Conservation (phyloP, 2,113 vertebrate species). For the Thalassoma bifasciatum region DNA sequence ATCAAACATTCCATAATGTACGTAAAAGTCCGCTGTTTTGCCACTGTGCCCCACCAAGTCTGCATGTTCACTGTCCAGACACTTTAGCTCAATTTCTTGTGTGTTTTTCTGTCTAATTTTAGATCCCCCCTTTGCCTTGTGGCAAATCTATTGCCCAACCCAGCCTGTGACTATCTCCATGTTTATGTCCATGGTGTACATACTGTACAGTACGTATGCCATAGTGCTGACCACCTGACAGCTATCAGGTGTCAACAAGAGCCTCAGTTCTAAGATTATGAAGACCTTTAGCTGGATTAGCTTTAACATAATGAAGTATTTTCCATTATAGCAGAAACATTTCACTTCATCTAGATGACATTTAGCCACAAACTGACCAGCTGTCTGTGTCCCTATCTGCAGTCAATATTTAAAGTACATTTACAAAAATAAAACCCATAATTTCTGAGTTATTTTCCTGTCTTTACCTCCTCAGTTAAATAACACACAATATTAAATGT, state of each 20-base stretch:
- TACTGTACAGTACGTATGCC: background rate
- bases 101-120: conserved; percentile 48
- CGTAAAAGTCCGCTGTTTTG: conserved; percentile 22
- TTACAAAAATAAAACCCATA: background rate
- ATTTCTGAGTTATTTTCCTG: no score
- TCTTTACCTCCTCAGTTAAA: no score
- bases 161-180: conserved; percentile 25
- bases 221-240: conserved; percentile 16
- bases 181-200: background rate
- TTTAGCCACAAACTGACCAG: conserved; percentile 24
- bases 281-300: conserved; percentile 35
- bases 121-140: conserved; percentile 8
- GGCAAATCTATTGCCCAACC: conserved; percentile 18
- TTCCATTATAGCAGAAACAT: no score
- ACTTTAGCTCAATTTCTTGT: conserved; percentile 14
- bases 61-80: conserved; percentile 19
- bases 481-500: no score
- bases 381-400: background rate
- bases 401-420: background rate
- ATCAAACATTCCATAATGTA: conserved; percentile 52
- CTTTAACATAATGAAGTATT: conserved; percentile 26
- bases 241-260: conserved; percentile 34
- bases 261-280: conserved; percentile 9
- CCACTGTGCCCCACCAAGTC: conserved; percentile 7
- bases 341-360: no score